Conservation (phyloP, 1,140 invertebrate genomes). For the Proales similis region DNA sequence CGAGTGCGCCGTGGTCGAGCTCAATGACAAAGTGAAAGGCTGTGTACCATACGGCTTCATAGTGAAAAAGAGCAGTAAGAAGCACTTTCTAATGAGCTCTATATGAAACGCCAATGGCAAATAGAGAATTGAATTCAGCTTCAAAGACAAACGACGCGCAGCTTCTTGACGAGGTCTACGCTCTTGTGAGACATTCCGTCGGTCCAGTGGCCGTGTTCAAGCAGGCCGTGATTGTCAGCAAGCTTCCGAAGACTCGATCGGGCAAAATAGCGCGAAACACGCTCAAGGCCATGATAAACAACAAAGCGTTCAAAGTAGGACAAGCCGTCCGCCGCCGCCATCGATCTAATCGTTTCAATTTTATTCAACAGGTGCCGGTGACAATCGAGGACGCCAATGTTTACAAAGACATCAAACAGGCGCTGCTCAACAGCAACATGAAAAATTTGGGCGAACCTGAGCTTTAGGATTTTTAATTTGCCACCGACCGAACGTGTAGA, state of each 20-base stretch:
- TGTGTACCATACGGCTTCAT: constrained; percentile 79
- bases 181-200: constrained; percentile 66
- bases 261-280: constrained; percentile 77
- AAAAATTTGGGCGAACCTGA: no score
- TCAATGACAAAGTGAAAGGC: constrained; percentile 77
- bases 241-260: constrained; percentile 68
- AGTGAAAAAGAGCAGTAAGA: constrained; percentile 57
- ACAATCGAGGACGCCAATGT: constrained; percentile 80
- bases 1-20: constrained; percentile 77
- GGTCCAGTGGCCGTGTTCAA: constrained; percentile 82
- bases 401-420: constrained; percentile 66
- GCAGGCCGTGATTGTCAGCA: constrained; percentile 65
- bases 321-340: background rate
- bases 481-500: no score
- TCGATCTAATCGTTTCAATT: background rate
- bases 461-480: no score
- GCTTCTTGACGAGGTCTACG: constrained; percentile 48
- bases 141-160: constrained; percentile 41
- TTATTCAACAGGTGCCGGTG: constrained; percentile 62
- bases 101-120: background rate
- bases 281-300: constrained; percentile 70
- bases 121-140: constrained; percentile 33
- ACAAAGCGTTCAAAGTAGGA: constrained; percentile 64
- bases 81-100: background rate
- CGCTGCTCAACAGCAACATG: constrained; percentile 53